Base-by-base conservation (phyloP, 2,888 invertebrate genomes). In the Acanthopleura granulata region DNA sequence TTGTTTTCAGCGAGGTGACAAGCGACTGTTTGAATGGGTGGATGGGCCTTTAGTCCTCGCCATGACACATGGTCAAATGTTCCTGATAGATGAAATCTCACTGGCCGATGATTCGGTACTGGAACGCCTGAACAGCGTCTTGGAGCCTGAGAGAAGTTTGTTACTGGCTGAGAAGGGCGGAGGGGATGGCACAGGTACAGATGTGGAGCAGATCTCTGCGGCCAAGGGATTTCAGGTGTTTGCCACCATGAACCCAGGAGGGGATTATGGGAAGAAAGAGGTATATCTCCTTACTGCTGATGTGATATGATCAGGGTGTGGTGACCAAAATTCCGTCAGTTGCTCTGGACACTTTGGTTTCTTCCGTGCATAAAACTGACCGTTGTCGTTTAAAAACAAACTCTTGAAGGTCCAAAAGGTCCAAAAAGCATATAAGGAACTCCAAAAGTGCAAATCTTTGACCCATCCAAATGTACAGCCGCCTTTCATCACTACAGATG, bases 231-330 rank as follows among this genome's bases (percentile, higher is more conserved):
- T 99, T 89, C 94, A 95, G 84, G 96, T 99, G 86, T 93, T 99
- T 76, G 97, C 97, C 0, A 99, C 99, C 0, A 99, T 99, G 99
- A 99, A 99, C 92, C 99, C 99, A 12, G 98, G 99, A 16, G 99
- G 99, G 0, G 99, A 99, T 92, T 99, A 96, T 89, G 99, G 99
- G 3, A 99, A 99, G 90, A 99, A 99, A 89, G 99, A 99, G 91
- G 93, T 93, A 57, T 6, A 12, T 40, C 40, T 40, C 3, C 40
- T 6, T 3, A 9, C 40, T 40, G 40, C 4, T 40, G 40, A 9
- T 40, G 40, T 40, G 4, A 9, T 40, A 40, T 40, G 3, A 40
- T 40, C 40, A n/a, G n/a, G n/a, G n/a, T n/a, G n/a, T n/a, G n/a
- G n/a, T n/a, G n/a, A n/a, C n/a, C n/a, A n/a, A n/a, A n/a, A n/a